A percentile compares a stretch with the other conserved stretches of the same genome.
Evolutionary conservation across 2,113 vertebrate genomes (phyloP).

Genomic region (Scolopax mira): DNA sequence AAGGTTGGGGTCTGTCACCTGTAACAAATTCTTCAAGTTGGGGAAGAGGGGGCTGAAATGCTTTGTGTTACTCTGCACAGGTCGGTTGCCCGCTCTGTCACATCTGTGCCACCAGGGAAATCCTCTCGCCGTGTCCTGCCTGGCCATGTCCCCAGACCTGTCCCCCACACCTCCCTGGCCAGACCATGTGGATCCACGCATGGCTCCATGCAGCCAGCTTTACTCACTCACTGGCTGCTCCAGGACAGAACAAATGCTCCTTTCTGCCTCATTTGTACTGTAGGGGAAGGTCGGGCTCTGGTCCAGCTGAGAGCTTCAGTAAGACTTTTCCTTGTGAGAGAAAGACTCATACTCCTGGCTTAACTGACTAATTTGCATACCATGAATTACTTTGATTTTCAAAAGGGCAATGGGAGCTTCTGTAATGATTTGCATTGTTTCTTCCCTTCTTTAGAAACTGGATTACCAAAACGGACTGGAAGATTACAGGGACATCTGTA

Average conservation of each 20-base stretch:
- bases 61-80: background rate
- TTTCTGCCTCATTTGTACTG: background rate
- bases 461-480: background rate
- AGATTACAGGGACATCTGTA: background rate
- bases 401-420: background rate
- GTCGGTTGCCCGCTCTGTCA: background rate
- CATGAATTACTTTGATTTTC: background rate
- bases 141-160: background rate
- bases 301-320: background rate
- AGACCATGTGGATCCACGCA: background rate
- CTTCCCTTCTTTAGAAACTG: slow-evolving; percentile 61
- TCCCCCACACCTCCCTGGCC: background rate
- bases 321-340: background rate
- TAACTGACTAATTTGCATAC: background rate
- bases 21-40: background rate
- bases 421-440: background rate
- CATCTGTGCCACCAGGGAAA: background rate
- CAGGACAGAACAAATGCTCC: background rate
- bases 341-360: background rate
- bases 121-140: background rate
- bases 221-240: background rate
- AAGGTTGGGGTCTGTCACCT: background rate
- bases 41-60: background rate
- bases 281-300: background rate
- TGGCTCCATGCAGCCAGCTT: background rate